A percentile compares a stretch with the other conserved stretches of the same genome.
These are phyloP conservation scores for Acronicta alni DNA, from an alignment of 2,888 invertebrate species.

Conservation along the genomic window DNA sequence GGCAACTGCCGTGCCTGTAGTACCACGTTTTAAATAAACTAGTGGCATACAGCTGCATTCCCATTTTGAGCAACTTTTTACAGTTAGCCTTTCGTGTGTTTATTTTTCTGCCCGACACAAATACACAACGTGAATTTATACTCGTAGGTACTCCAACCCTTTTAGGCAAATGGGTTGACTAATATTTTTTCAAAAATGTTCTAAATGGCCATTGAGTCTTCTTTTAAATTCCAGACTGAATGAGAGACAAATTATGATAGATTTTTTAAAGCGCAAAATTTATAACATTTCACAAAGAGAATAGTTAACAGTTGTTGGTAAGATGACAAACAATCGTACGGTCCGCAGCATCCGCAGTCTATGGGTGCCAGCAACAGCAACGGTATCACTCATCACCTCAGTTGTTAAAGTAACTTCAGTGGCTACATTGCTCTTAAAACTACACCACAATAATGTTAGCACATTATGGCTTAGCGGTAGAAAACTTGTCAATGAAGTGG, in stretches of 20 bases:
- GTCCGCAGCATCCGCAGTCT: no score
- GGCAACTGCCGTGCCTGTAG: slow-evolving; percentile 10
- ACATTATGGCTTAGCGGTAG: no score
- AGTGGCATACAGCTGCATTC: slow-evolving; percentile 39
- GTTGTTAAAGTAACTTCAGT: no score
- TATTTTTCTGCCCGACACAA: slow-evolving; percentile 34
- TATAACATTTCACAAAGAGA: no score
- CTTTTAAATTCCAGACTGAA: not conserved
- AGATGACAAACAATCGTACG: no score
- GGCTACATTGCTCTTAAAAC: no score
- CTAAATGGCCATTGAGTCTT: not conserved
- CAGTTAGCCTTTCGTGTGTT: slow-evolving; percentile 29
- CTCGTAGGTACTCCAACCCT: not conserved
- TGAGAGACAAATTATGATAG: not conserved
- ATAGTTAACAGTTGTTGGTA: no score
- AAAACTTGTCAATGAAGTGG: no score
- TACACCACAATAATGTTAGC: no score
- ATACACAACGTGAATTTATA: slow-evolving; percentile 35
- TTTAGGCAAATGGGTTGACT: slow-evolving; percentile 10
- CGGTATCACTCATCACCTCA: no score
- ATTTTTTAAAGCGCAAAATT: not conserved
- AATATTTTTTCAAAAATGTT: slow-evolving; percentile 12
- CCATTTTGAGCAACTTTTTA: slow-evolving; percentile 33
- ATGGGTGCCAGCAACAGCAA: no score
- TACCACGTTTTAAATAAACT: slow-evolving; percentile 45